Conservation (phyloP, 2,888 invertebrate genomes). For the Ochropacha duplaris region DNA sequence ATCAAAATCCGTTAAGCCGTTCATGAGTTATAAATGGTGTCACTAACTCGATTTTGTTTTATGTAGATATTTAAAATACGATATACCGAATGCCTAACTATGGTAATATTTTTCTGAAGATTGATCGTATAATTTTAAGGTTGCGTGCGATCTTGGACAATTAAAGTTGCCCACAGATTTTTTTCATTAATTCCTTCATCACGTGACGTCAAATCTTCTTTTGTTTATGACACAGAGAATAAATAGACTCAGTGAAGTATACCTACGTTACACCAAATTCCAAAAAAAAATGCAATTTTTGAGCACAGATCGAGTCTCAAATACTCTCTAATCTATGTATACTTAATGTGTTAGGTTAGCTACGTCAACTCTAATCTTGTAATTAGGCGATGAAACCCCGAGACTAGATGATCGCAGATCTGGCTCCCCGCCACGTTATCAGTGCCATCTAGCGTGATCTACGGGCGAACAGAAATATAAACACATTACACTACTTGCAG, state of each 20-base stretch:
- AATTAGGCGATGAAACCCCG: slow-evolving; percentile 64
- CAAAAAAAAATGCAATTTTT: background rate
- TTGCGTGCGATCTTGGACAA: no score
- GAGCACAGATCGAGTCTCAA: background rate
- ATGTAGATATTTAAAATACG: no score
- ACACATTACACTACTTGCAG: slow-evolving; percentile 22
- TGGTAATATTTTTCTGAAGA: no score
- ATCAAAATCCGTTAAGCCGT: no score
- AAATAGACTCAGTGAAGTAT: background rate
- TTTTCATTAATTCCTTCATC: no score
- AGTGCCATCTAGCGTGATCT: slow-evolving; percentile 76
- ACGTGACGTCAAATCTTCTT: no score
- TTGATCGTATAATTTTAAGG: no score
- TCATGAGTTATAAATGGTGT: no score
- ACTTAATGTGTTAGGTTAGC: slow-evolving; percentile 26
- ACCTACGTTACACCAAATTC: background rate
- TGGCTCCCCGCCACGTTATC: slow-evolving; percentile 75
- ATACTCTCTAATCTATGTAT: background rate
- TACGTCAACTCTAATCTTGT: slow-evolving; percentile 48
- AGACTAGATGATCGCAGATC: slow-evolving; percentile 63
- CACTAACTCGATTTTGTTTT: no score
- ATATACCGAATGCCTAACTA: no score
- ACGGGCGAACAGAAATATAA: slow-evolving; percentile 58
- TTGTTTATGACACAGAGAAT: background rate
- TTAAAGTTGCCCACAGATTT: no score